Conservation (phyloP, 2,797 vertebrate genomes). For the Lateolabrax maculatus region DNA sequence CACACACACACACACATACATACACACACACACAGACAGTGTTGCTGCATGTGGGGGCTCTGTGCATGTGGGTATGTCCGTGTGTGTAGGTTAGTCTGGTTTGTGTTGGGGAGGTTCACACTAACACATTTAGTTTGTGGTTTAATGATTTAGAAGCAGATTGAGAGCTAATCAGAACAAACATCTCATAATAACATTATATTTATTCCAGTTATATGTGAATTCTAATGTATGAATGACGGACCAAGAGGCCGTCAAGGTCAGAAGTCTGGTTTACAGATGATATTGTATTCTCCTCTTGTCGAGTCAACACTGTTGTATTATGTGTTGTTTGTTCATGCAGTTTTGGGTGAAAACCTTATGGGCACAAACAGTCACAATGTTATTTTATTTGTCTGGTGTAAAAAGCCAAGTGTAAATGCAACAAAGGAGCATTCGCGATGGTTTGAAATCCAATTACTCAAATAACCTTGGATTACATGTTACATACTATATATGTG, state of each 20-base stretch:
- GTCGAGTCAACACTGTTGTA: not conserved
- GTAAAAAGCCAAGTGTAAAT: not conserved
- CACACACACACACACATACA: slow-evolving; percentile 27
- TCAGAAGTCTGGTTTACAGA: not conserved
- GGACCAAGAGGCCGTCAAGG: too few relatives aligned
- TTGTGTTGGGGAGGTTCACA: not conserved
- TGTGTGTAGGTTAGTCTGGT: slow-evolving; percentile 2
- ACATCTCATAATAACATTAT: not conserved
- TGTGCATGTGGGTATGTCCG: not conserved
- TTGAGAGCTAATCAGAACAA: not conserved
- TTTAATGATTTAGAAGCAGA: slow-evolving; percentile 4
- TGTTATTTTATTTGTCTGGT: not conserved
- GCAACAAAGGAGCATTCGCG: not conserved
- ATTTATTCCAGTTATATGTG: not conserved
- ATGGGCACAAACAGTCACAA: not conserved
- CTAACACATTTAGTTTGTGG: not conserved
- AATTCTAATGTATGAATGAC: not conserved
- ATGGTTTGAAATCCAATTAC: too few relatives aligned
- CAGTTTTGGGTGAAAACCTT: not conserved
- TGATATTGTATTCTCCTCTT: not conserved
- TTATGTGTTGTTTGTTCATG: not conserved
- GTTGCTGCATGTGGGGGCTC: not conserved
- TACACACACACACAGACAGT: slow-evolving; percentile 10
- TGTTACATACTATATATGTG: too few relatives aligned
- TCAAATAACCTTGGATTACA: too few relatives aligned